Conservation (phyloP, 2,888 invertebrate species). For the Dilophus febrilis region DNA sequence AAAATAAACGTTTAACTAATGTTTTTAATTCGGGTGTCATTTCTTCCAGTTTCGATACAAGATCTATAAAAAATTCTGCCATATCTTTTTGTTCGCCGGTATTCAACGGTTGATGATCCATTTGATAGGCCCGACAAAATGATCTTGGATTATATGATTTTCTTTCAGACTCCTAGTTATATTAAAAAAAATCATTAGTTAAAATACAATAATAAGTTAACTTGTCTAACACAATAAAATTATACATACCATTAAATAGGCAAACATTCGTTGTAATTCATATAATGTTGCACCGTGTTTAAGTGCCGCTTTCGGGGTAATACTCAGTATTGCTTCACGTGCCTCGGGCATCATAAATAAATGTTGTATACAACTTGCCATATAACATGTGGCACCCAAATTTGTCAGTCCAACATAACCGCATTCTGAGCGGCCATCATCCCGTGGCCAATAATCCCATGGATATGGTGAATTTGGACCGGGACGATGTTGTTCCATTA, state of each 20-base stretch:
- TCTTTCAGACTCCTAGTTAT: constrained; percentile 79
- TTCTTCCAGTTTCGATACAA: constrained; percentile 89
- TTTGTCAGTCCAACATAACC: constrained; percentile 91
- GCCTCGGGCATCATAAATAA: constrained; percentile 95
- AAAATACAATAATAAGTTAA: constrained; percentile 4
- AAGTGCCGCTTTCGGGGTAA: constrained; percentile 52
- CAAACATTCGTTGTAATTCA: constrained; percentile 90
- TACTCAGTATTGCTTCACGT: constrained; percentile 61
- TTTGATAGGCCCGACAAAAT: constrained; percentile 90
- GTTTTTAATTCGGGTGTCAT: constrained; percentile 83
- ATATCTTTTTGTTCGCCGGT: constrained; percentile 96
- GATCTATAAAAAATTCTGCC: constrained; percentile 95
- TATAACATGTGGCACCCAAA: constrained; percentile 90
- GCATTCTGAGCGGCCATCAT: constrained; percentile 84
- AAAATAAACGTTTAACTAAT: constrained; percentile 78
- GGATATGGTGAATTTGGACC: constrained; percentile 72
- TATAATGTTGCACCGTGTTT: constrained; percentile 68
- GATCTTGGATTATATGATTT: constrained; percentile 91
- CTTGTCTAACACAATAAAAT: too few relatives aligned
- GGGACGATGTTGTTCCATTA: constrained; percentile 74
- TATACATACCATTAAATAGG: constrained; percentile 54
- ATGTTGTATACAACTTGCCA: constrained; percentile 96
- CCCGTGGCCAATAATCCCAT: constrained; percentile 97
- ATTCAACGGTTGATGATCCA: constrained; percentile 92
- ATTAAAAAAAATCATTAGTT: too few relatives aligned